Evolutionary conservation across 2,888 invertebrate species (phyloP), one percentile per base, ranked within the genome.

Genomic region (Tryphoninae sp.): DNA sequence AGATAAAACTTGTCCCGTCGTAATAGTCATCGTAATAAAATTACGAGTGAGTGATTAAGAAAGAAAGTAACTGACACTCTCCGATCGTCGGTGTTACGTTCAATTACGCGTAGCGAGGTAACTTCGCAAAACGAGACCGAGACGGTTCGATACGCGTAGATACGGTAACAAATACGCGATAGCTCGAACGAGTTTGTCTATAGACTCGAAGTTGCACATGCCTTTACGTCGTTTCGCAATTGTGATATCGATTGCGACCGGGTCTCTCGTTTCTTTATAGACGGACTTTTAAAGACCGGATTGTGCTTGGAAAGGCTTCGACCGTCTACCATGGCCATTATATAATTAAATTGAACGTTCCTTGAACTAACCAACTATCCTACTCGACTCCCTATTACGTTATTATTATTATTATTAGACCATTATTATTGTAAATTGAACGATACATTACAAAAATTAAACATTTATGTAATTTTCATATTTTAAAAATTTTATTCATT

Each of bases 191-290:
- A 76, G 82, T 76, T 82, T 64, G 22, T 62, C 13, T 65, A 45
- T 45, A 45, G 67, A 13, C 22, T 61, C 51, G 49, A 19, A 68
- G 67, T 79, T 9, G n/a, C 64, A 51, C 68, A 49, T 9, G 49
- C 64, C 40, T 58, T 51, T 65, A 51, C 55, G 40, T 68, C 33
- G 45, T 82, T 79, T 82, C 79, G 79, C 82, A 82, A 82, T 82
- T 76, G 82, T 73, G 79, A 79, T 82, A 82, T 76, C 82, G 82
- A 65, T 82, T 79, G 58, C 79, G 23, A 68, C 72, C 55, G 62
- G 76, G 76, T 79, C 75, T 82, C 79, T n/a, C 72, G 79, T 82
- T 79, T 78, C 82, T 79, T 73, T 22, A 19, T 53, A 49, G 2
- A 19, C 67, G 11, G 33, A 73, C 69, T 71, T 65, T 72, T 75